Base-by-base conservation (phyloP, 2,113 vertebrate species). In the Megaptera novaeangliae region DNA sequence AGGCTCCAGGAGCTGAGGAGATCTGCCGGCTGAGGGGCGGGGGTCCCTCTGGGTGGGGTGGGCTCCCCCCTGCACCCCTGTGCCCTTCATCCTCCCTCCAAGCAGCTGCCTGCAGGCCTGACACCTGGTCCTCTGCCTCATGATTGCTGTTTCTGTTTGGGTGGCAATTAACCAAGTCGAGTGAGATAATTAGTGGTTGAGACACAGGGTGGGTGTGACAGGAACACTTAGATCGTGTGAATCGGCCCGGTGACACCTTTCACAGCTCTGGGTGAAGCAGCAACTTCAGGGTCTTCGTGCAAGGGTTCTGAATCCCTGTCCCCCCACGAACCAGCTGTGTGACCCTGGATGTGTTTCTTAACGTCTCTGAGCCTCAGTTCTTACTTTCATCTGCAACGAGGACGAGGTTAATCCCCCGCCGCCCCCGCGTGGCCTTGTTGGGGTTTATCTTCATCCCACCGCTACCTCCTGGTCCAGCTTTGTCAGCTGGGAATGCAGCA, bases 141-240 rank as follows among this genome's bases (percentile, higher is more conserved):
- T 86, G 72, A 95, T 94, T 97, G 97, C 97, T 92, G 95, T 69
- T 91, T 92, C 98, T 98, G 97, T 98, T 95, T 98, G 72, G 25
- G 85, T 29, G 74, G 55, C 80, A 66, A 49, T 97, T 97, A 95
- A 95, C 93, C 91, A 95, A 97, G 88, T 95, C 98, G 97, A 98
- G 94, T 97, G 97, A 97, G 95, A 94, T 98, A 97, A 98, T 98
- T 97, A 98, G 97, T 82, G 91, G 75, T 90, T 92, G 96, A 97
- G 97, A 94, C 86, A 85, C 78, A 90, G 97, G 91, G 96, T 97
- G 97, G 96, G 64, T 2, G 0, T 96, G 95, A 85, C 94, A 44
- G 96, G 97, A 95, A 96, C 98, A 80, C 96, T 97, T 94, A 97
- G 20, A 36, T 17, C 6, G 0, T 31, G 64, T 15, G 75, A 31